Evolutionary conservation across 92 coral and sea anemone species (phyloP).

Genomic region (Micromussa lordhowensis): DNA sequence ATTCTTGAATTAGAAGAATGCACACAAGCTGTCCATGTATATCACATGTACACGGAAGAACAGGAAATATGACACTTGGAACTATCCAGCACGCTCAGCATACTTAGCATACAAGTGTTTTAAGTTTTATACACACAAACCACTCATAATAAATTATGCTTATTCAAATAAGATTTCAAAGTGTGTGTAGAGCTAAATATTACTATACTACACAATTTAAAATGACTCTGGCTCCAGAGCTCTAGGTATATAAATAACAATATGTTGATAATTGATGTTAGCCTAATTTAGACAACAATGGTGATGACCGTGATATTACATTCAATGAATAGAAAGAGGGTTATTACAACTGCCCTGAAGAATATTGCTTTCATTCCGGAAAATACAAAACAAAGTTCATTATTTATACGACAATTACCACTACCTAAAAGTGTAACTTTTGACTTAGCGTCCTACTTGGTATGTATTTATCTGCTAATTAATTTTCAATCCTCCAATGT

Average conservation of each 20-base stretch:
- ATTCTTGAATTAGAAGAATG: neutral
- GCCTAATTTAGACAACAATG: neutral
- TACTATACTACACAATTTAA: neutral
- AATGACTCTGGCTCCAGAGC: neutral
- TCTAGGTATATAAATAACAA: neutral
- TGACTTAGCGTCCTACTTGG: neutral
- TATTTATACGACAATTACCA: neutral
- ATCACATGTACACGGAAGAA: neutral
- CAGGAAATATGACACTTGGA: neutral
- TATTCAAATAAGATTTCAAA: neutral
- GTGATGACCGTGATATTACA: neutral
- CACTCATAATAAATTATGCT: neutral
- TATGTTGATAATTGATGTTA: slow-evolving; percentile 12
- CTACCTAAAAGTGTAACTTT: neutral
- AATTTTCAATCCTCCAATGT: neutral
- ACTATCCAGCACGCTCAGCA: neutral
- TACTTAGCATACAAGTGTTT: neutral
- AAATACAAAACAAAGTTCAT: neutral
- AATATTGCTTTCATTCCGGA: neutral
- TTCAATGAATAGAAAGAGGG: neutral
- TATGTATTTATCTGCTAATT: neutral
- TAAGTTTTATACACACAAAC: neutral
- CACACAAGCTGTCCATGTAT: neutral
- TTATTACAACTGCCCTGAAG: neutral
- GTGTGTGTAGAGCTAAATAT: neutral